Evolutionary conservation across 1,140 invertebrate species (phyloP).

Genomic region (Lasioglossum baleicum): DNA sequence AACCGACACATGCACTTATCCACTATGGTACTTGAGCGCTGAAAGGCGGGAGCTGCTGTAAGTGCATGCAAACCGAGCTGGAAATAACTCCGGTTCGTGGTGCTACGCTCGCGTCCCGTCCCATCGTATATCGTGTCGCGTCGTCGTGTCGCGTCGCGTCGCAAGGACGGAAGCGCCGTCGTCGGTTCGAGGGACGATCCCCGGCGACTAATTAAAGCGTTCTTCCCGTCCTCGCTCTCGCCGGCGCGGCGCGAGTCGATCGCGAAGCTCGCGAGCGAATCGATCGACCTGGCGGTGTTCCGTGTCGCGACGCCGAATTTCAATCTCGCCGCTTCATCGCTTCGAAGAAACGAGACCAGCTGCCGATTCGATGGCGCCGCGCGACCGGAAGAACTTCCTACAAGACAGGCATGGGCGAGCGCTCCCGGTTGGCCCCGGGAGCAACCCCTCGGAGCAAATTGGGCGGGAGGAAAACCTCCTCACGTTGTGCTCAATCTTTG

Average conservation of each 20-base stretch:
- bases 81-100: constrained; percentile 34
- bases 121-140: no score
- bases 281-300: constrained; percentile 2
- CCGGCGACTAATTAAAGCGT: constrained; percentile 36
- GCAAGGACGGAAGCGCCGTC: constrained; percentile 16
- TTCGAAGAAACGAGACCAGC: neutral
- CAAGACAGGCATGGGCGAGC: no score
- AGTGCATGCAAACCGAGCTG: constrained; percentile 44
- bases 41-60: constrained; percentile 41
- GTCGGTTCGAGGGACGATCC: constrained; percentile 19
- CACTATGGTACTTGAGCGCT: constrained; percentile 36
- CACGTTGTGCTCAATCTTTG: no score
- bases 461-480: no score
- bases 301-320: neutral
- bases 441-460: no score
- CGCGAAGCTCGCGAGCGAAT: neutral
- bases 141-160: neutral
- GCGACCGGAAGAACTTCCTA: neutral
- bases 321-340: neutral
- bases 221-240: constrained; percentile 14
- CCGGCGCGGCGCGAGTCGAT: no score
- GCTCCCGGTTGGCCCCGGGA: no score
- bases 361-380: neutral
- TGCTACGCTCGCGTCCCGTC: constrained; percentile 10
- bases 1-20: constrained; percentile 46